A percentile compares a stretch with the other conserved stretches of the same genome.
phyloP scores from a whole-genome alignment of 2,888 invertebrate species.

The Candidula unifasciata region DNA sequence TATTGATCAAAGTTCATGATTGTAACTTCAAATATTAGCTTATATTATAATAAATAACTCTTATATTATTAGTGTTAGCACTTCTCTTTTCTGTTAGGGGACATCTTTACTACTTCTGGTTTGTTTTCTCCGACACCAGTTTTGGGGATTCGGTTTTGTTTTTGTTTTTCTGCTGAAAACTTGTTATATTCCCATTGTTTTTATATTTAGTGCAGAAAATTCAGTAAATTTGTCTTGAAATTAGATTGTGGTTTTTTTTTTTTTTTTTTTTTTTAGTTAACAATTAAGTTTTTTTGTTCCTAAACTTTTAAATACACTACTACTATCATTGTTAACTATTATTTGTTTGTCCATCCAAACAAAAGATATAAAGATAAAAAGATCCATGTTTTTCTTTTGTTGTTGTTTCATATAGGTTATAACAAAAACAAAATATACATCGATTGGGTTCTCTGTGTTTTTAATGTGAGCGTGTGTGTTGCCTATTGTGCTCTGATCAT shows the following conservation, averaged over 20 bases:
- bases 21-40: conserved; percentile 27
- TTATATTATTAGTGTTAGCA: background rate
- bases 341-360: too few relatives aligned
- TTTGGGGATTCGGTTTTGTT: conserved; percentile 7
- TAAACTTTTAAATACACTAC: too few relatives aligned
- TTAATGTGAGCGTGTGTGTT: too few relatives aligned
- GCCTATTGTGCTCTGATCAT: too few relatives aligned
- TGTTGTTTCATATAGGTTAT: too few relatives aligned
- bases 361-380: too few relatives aligned
- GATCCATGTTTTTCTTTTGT: too few relatives aligned
- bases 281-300: too few relatives aligned
- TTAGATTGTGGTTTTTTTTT: background rate
- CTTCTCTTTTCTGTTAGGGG: background rate
- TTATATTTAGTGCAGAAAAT: background rate
- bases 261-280: too few relatives aligned
- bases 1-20: conserved; percentile 29
- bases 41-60: conserved; percentile 14
- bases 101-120: background rate
- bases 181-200: background rate
- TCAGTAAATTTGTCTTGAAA: background rate
- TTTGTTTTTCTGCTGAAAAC: background rate
- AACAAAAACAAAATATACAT: too few relatives aligned
- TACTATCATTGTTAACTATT: too few relatives aligned
- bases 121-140: conserved; percentile 4
- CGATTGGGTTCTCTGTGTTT: too few relatives aligned